Percentiles rank a stretch among this genome's conserved stretches.
Conservation (phyloP, 2,797 vertebrate genomes). For the Danio kyathit region DNA sequence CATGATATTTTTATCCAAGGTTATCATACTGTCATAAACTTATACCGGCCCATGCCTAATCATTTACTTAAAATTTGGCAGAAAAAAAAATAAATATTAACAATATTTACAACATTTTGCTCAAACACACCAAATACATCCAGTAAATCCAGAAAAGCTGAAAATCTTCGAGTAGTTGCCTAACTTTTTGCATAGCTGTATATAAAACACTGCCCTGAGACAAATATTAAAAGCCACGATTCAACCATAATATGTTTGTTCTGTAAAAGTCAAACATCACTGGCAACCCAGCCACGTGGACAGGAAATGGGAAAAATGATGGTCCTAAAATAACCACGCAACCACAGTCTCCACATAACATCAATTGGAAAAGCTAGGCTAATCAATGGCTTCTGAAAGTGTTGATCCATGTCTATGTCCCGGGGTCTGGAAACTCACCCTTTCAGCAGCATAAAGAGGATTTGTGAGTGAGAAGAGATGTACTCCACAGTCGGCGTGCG, state of each 20-base stretch:
- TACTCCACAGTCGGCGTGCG: constrained; percentile 86
- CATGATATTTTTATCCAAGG: too few relatives aligned
- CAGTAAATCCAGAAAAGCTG: too few relatives aligned
- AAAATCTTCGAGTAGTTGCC: too few relatives aligned
- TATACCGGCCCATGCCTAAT: too few relatives aligned
- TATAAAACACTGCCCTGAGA: too few relatives aligned
- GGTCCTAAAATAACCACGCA: constrained; percentile 33
- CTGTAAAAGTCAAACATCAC: constrained; percentile 15
- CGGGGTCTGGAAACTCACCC: constrained; percentile 74
- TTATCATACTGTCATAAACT: too few relatives aligned
- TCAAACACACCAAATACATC: too few relatives aligned
- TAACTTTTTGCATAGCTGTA: too few relatives aligned
- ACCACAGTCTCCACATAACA: constrained; percentile 19
- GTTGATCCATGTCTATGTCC: constrained; percentile 49
- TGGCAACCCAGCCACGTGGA: neutral
- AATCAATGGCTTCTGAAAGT: constrained; percentile 55
- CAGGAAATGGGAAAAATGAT: constrained; percentile 13
- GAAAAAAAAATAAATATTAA: too few relatives aligned
- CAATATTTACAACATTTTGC: too few relatives aligned
- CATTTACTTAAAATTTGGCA: too few relatives aligned
- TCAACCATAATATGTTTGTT: neutral
- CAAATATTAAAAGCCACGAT: neutral
- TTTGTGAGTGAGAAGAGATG: constrained; percentile 83
- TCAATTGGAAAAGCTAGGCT: constrained; percentile 38
- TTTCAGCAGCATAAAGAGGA: constrained; percentile 87